Percentiles rank a stretch among this genome's conserved stretches.
Conservation (phyloP, 1,140 invertebrate genomes). For the Zaprionus gabonicus region DNA sequence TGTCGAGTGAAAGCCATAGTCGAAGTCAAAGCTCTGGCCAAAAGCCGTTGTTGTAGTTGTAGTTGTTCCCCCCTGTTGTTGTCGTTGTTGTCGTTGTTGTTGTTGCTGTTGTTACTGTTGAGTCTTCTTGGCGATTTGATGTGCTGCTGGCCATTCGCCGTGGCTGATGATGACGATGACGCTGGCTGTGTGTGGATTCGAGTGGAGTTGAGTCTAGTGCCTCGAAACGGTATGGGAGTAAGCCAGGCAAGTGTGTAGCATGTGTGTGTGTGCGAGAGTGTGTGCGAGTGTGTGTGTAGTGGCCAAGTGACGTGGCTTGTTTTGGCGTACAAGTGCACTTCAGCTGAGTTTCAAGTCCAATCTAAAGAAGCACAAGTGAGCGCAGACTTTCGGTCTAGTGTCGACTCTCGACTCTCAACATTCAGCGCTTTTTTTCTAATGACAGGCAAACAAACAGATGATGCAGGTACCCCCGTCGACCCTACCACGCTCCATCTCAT, state of each 20-base stretch:
- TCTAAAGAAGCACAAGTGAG: conserved; percentile 81
- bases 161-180: conserved; percentile 32
- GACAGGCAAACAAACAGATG: conserved; percentile 80
- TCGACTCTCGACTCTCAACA: conserved; percentile 55
- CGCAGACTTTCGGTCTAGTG: conserved; percentile 81
- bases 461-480: conserved; percentile 40
- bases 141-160: conserved; percentile 69
- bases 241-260: background rate
- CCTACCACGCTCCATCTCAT: background rate
- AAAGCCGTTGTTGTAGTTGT: conserved; percentile 24
- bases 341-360: conserved; percentile 80
- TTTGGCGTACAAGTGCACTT: conserved; percentile 81
- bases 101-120: conserved; percentile 65
- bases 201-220: conserved; percentile 8
- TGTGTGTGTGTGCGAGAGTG: conserved; percentile 17
- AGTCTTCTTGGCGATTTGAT: conserved; percentile 60
- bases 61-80: background rate
- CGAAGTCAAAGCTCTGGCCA: conserved; percentile 35
- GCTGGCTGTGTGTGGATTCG: conserved; percentile 43
- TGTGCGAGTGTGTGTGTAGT: conserved; percentile 57
- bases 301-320: conserved; percentile 80
- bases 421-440: conserved; percentile 71
- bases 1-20: conserved; percentile 76
- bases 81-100: conserved; percentile 13
- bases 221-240: conserved; percentile 1